Conservation (phyloP, 2,797 vertebrate species). For the Acipenser ruthenus region DNA sequence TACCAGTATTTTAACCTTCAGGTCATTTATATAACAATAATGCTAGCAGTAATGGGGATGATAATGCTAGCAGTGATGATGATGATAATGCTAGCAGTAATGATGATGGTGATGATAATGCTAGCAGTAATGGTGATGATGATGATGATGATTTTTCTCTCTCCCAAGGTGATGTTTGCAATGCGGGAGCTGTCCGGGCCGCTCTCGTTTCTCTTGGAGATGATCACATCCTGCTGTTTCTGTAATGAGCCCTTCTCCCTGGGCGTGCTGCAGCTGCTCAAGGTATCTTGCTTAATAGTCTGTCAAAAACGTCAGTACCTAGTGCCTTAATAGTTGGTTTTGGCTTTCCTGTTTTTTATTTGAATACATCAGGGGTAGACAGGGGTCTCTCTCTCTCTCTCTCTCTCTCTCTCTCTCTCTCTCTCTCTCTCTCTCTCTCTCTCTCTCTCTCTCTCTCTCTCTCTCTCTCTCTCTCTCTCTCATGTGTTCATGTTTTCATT, state of each 20-base stretch:
- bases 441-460: no score
- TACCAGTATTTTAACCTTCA: no score
- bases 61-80: no score
- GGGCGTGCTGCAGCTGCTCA: conserved; percentile 81
- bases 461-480: background rate
- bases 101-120: no score
- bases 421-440: background rate
- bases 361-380: no score
- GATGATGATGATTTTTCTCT: background rate
- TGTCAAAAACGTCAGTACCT: no score
- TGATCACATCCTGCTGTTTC: conserved; percentile 87
- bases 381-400: background rate
- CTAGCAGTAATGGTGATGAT: no score
- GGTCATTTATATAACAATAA: no score
- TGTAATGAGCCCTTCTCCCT: conserved; percentile 92
- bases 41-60: no score
- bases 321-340: background rate
- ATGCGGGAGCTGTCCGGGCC: conserved; percentile 88
- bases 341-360: background rate
- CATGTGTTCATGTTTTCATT: background rate
- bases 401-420: no score
- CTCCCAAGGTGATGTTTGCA: conserved; percentile 84
- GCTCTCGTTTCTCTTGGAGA: conserved; percentile 78
- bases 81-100: no score
- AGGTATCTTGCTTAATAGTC: conserved; percentile 60